Conservation (phyloP, 30 jellyfish, hydroid and myxozoan genomes). For the Aurelia sp. region DNA sequence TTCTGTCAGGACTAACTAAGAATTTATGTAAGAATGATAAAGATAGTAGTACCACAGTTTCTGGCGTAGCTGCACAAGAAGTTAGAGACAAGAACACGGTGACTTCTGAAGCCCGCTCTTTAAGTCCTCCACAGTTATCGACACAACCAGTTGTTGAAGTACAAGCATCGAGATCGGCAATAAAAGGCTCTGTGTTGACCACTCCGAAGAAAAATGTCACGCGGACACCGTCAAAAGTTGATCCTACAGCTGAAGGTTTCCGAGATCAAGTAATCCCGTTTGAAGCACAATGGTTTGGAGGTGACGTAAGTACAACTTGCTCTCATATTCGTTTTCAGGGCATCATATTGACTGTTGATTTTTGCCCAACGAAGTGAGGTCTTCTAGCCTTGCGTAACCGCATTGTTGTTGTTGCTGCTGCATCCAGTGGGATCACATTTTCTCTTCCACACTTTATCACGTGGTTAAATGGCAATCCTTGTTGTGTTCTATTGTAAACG, state of each 20-base stretch:
- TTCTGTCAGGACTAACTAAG: conserved; percentile 68
- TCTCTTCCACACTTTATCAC: too few species aligned
- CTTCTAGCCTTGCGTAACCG: too few species aligned
- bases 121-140: background rate
- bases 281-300: conserved; percentile 75
- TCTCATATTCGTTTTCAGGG: background rate
- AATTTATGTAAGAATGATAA: conserved; percentile 39
- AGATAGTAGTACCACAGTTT: background rate
- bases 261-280: conserved; percentile 44
- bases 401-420: too few species aligned
- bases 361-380: too few species aligned
- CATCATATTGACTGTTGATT: too few species aligned
- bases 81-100: background rate
- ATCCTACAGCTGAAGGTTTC: conserved; percentile 2
- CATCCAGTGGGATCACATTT: too few species aligned
- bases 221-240: conserved; percentile 70
- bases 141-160: conserved; percentile 1
- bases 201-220: conserved; percentile 64
- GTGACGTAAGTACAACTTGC: conserved; percentile 49
- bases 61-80: background rate
- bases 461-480: too few species aligned
- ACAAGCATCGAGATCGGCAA: background rate
- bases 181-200: conserved; percentile 26
- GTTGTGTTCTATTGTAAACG: too few species aligned
- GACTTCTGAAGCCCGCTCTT: background rate